Base-by-base conservation (phyloP, 2,888 invertebrate species). In the Doris montereyensis region DNA sequence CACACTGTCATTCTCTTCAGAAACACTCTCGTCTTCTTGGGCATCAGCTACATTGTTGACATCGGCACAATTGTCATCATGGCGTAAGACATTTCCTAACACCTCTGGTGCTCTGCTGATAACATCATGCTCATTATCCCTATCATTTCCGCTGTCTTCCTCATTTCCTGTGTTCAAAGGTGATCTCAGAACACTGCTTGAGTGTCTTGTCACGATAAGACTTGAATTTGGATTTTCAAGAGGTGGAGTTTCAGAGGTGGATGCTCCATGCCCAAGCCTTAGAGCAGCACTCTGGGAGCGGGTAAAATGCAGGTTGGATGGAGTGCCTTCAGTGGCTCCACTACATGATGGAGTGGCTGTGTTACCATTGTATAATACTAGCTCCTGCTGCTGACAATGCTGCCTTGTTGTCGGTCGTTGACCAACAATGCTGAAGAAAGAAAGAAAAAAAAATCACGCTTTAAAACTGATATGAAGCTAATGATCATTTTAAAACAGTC, bases 181-280 rank as follows among this genome's bases (percentile, higher is more conserved):
- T 21, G 41, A 10, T 17, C 68, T 65, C 13, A 26, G 26, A 1
- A 52, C 32, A 24, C 60, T 26, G 2, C 76, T 68, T 2, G 75
- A 71, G n/a, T 75, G 68, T 52, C 76, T 67, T 10, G 79, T 79
- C 58, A 79, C 79, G 13, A 76, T 76, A 24, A 70, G 75, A 52
- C 57, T 76, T 2, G 78, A 65, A 10, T 75, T 62, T 10, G 76
- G 13, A 30, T 32, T 70, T n/a, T 79, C 79, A n/a, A 76, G 76
- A 26, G 79, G 79, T 17, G 79, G 79, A n/a, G 79, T 79, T 17
- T 79, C 79, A 34, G 79, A 74, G 34, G 72, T 17, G 81, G 77
- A 65, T 71, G 52, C 75, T 67, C 68, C 77, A 41, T 80, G 74
- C 34, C 76, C 76, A 21, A 80, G 62, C 32, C 78, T 67, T 58